Evolutionary conservation across 1,140 invertebrate species (phyloP).

Genomic region (Goniozus legneri): DNA sequence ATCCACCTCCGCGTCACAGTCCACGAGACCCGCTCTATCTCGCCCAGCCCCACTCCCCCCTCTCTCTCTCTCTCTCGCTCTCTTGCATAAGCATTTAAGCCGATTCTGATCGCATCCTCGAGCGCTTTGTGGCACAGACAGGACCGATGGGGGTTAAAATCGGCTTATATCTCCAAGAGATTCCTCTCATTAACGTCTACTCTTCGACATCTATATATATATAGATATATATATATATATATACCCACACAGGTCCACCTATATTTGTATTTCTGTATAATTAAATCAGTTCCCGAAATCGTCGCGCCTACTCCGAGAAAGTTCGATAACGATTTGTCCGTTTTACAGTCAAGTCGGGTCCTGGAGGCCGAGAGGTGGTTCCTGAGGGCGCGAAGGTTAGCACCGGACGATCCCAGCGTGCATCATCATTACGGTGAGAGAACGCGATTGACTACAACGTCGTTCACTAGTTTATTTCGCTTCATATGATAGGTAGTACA

Average conservation of each 20-base stretch:
- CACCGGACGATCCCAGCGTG: conserved; percentile 77
- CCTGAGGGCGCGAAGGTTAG: conserved; percentile 75
- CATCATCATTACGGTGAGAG: conserved; percentile 81
- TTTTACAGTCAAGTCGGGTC: conserved; percentile 70
- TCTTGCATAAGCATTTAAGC: background rate
- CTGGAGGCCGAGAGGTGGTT: conserved; percentile 88
- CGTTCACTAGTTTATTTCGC: too few species aligned
- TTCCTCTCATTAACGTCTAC: background rate
- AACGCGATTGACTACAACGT: too few species aligned
- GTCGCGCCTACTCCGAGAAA: too few species aligned
- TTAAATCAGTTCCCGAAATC: background rate
- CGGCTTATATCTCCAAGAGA: background rate
- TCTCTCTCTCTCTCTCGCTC: background rate
- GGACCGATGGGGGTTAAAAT: too few species aligned
- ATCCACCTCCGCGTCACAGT: too few species aligned
- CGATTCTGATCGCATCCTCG: background rate
- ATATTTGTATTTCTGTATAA: background rate
- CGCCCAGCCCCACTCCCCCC: background rate
- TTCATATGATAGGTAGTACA: too few species aligned
- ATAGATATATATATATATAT: too few species aligned
- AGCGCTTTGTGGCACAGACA: too few species aligned
- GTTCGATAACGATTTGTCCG: too few species aligned
- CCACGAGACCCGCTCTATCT: too few species aligned
- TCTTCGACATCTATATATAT: background rate
- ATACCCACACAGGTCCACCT: background rate